These are phyloP conservation scores for Drosophila athabasca DNA, from an alignment of 1,140 invertebrate genomes.

Conservation along the genomic window DNA sequence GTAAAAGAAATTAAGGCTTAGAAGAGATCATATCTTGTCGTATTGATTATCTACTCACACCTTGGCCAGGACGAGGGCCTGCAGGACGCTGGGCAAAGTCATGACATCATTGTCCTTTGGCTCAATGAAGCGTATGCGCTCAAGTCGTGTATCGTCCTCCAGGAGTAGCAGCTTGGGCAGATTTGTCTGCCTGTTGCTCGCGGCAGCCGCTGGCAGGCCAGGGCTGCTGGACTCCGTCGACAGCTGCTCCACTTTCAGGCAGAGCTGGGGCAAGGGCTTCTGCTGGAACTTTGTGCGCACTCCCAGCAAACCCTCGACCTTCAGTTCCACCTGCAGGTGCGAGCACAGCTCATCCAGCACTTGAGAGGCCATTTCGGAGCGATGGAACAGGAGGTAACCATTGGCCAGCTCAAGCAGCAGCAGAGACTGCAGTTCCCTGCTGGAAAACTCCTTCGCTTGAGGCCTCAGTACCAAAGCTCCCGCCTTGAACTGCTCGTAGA, in stretches of 20 bases:
- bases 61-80: conserved; percentile 89
- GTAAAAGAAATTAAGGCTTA: conserved; percentile 76
- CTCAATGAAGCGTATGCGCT: conserved; percentile 90
- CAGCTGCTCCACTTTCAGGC: conserved; percentile 84
- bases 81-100: conserved; percentile 89
- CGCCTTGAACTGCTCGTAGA: conserved; percentile 87
- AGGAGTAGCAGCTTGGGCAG: conserved; percentile 88
- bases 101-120: conserved; percentile 84
- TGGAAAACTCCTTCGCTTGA: conserved; percentile 73
- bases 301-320: conserved; percentile 89
- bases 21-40: conserved; percentile 3
- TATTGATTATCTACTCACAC: conserved; percentile 85
- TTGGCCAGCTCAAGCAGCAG: conserved; percentile 90
- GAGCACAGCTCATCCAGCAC: conserved; percentile 87
- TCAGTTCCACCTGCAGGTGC: conserved; percentile 87
- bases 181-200: conserved; percentile 83
- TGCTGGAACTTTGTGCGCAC: conserved; percentile 95
- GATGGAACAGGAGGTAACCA: conserved; percentile 89
- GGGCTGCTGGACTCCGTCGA: conserved; percentile 40
- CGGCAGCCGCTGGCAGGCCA: conserved; percentile 79
- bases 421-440: conserved; percentile 86
- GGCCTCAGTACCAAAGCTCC: conserved; percentile 85
- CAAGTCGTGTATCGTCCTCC: conserved; percentile 93
- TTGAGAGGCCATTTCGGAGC: conserved; percentile 88
- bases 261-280: conserved; percentile 91